Percentiles rank a stretch among this genome's conserved stretches.
Conservation (phyloP, 2,888 invertebrate species). For the Pelosia muscerda region DNA sequence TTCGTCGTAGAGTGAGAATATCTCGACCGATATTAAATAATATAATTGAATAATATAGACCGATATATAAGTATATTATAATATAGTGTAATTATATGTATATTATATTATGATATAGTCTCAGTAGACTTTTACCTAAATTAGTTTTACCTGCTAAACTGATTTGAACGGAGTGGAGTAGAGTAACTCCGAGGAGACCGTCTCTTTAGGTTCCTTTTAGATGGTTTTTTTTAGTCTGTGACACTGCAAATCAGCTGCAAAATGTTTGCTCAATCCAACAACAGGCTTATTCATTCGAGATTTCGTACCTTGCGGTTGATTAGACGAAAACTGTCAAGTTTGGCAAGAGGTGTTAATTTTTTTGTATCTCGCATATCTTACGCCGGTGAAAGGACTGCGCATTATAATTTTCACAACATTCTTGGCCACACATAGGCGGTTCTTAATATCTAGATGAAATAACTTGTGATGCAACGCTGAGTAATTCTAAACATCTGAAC, state of each 20-base stretch:
- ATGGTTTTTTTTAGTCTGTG: too few relatives aligned
- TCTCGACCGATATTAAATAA: neutral
- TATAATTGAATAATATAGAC: too few relatives aligned
- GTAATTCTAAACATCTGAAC: neutral
- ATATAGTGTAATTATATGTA: too few relatives aligned
- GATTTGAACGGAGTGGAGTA: neutral
- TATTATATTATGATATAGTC: too few relatives aligned
- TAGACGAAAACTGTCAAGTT: slow-evolving; percentile 27
- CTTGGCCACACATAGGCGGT: slow-evolving; percentile 23
- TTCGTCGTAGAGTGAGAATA: neutral
- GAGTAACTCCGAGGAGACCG: neutral
- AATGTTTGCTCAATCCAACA: neutral
- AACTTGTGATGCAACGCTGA: slow-evolving; percentile 16
- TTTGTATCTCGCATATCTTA: slow-evolving; percentile 7
- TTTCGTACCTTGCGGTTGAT: slow-evolving; percentile 28
- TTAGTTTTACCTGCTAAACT: neutral
- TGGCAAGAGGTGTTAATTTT: slow-evolving; percentile 21
- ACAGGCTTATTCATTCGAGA: neutral
- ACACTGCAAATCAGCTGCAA: too few relatives aligned
- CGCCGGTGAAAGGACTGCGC: slow-evolving; percentile 41
- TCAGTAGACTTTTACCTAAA: neutral
- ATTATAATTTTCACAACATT: slow-evolving; percentile 40
- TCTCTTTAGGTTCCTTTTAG: neutral
- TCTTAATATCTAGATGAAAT: slow-evolving; percentile 23
- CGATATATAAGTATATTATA: too few relatives aligned